Evolutionary conservation across 2,113 vertebrate species (phyloP).

Genomic region (Paratilapia polleni): DNA sequence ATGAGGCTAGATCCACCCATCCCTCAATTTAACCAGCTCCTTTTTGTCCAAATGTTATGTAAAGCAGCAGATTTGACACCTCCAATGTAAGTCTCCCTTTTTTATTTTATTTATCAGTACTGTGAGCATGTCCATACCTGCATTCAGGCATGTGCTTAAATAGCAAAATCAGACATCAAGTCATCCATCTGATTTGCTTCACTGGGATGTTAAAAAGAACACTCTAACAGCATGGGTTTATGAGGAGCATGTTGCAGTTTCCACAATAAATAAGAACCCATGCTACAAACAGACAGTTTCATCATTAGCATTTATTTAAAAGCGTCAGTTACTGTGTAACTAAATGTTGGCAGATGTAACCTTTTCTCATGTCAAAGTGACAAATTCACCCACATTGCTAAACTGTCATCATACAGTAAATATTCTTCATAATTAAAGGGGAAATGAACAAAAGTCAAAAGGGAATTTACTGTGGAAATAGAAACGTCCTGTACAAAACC

Average conservation of each 20-base stretch:
- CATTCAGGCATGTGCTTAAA: constrained; percentile 23
- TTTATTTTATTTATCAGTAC: constrained; percentile 13
- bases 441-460: background rate
- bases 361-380: background rate
- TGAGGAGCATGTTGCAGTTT: constrained; percentile 34
- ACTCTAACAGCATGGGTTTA: constrained; percentile 21
- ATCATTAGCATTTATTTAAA: background rate
- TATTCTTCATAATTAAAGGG: background rate
- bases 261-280: constrained; percentile 15
- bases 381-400: background rate
- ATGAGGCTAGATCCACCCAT: background rate
- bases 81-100: constrained; percentile 53
- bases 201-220: background rate
- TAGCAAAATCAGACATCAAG: background rate
- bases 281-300: background rate
- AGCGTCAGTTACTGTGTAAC: background rate
- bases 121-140: constrained; percentile 34
- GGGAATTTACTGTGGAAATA: constrained; percentile 30
- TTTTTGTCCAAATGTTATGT: constrained; percentile 55
- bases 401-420: background rate
- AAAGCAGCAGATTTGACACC: constrained; percentile 63
- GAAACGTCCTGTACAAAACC: background rate
- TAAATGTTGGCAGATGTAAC: background rate
- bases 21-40: constrained; percentile 47
- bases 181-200: background rate